These are phyloP conservation scores for Synergus gifuensis DNA, from an alignment of 2,888 invertebrate species.

Conservation along the genomic window DNA sequence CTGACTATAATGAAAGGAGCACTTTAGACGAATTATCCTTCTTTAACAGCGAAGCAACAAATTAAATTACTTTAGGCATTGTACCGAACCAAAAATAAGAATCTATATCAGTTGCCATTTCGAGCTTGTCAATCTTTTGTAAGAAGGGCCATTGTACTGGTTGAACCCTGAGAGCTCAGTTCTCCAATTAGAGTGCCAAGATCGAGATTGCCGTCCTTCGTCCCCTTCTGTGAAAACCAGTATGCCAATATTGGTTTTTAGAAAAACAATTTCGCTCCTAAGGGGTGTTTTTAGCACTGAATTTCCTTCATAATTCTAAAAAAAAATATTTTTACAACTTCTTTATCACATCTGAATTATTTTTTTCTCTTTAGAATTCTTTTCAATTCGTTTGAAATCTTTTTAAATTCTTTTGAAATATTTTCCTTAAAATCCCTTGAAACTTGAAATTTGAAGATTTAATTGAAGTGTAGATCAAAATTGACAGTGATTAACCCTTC, in stretches of 20 bases:
- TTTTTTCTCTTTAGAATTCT: too few species aligned
- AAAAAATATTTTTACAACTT: not conserved
- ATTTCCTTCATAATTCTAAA: not conserved
- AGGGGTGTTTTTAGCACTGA: not conserved
- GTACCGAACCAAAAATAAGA: conserved; percentile 47
- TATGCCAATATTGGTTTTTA: not conserved
- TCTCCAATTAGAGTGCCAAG: conserved; percentile 1
- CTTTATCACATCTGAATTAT: too few species aligned
- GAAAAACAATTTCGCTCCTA: not conserved
- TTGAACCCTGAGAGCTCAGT: conserved; percentile 42
- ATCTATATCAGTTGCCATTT: conserved; percentile 42
- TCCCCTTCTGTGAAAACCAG: not conserved
- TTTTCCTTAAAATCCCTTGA: too few species aligned
- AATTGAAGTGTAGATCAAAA: too few species aligned
- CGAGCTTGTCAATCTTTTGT: conserved; percentile 51
- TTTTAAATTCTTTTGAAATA: not conserved
- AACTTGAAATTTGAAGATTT: too few species aligned
- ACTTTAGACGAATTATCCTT: not conserved
- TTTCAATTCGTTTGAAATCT: not conserved
- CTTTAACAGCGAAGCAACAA: conserved; percentile 50
- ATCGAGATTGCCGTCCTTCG: not conserved
- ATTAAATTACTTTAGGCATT: conserved; percentile 59
- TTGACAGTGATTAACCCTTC: too few species aligned
- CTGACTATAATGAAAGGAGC: not conserved
- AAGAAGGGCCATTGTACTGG: conserved; percentile 52